These are phyloP conservation scores for Sminthurinus aureus DNA, from an alignment of 2,888 invertebrate genomes.

Conservation along the genomic window DNA sequence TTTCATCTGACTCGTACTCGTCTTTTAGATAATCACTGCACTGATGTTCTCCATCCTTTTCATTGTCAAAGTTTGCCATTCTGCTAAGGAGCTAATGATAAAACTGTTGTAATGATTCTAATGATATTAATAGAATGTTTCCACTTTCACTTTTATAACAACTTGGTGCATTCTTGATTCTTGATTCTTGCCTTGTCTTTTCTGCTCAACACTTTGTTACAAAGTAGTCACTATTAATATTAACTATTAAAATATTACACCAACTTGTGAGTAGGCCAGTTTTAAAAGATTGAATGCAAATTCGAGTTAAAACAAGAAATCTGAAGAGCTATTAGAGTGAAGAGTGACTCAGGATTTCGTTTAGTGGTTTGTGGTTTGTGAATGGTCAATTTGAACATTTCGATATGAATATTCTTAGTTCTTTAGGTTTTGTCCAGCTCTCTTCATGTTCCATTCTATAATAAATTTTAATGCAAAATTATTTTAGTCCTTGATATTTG, in stretches of 20 bases:
- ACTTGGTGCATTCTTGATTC: background rate
- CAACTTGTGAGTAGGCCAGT: background rate
- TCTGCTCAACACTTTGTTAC: background rate
- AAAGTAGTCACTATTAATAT: background rate
- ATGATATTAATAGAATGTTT: background rate
- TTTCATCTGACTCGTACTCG: background rate
- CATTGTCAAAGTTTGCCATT: conserved; percentile 16
- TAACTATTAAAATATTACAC: background rate
- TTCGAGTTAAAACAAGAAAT: background rate
- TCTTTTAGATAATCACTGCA: background rate
- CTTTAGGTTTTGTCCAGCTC: no score
- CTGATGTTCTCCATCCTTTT: background rate
- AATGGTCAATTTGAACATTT: background rate
- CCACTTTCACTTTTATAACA: background rate
- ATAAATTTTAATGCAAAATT: no score
- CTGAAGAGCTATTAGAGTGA: background rate
- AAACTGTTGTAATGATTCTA: background rate
- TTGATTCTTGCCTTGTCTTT: background rate
- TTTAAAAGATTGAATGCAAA: background rate
- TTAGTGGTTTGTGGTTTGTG: background rate
- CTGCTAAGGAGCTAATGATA: no score
- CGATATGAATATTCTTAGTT: no score
- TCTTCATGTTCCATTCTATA: no score
- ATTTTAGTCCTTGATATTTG: no score
- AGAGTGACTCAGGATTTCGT: background rate